These are phyloP conservation scores for Cliona cf. orientalis DNA, from an alignment of 37 sponge, comb jelly and placozoan genomes.

Conservation along the genomic window DNA sequence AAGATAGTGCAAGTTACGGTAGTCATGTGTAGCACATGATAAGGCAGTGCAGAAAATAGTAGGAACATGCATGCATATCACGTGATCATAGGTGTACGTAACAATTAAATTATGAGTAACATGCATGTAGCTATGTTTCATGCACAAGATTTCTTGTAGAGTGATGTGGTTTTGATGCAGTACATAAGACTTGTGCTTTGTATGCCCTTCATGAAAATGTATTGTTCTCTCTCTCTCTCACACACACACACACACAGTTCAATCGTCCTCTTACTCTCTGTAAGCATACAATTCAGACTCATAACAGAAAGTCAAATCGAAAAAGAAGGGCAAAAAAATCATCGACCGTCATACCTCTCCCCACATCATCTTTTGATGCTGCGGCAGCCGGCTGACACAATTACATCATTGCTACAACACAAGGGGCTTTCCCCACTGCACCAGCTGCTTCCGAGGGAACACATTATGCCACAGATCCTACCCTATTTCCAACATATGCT, in stretches of 20 bases:
- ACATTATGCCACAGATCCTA: not conserved
- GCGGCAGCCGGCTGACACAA: not conserved
- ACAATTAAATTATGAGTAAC: too few species aligned
- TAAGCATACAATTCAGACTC: conserved; percentile 91
- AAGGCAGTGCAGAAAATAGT: too few species aligned
- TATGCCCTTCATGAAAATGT: too few species aligned
- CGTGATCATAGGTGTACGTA: too few species aligned
- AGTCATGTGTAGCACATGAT: too few species aligned
- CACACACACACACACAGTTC: conserved; percentile 72
- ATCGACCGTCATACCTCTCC: not conserved
- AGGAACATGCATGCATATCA: too few species aligned
- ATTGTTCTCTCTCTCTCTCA: not conserved
- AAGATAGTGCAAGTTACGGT: too few species aligned
- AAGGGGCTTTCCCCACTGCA: not conserved
- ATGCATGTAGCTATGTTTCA: too few species aligned
- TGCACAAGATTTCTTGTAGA: too few species aligned
- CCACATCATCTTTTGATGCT: not conserved
- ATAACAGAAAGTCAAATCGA: conserved; percentile 79
- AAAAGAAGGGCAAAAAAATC: conserved; percentile 31
- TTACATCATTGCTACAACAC: conserved; percentile 16
- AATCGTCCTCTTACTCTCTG: conserved; percentile 85
- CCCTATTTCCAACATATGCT: not conserved
- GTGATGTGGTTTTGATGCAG: too few species aligned
- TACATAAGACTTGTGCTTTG: too few species aligned
- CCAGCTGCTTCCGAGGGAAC: not conserved